Base-by-base conservation (phyloP, 2,888 invertebrate genomes). In the Nebria brevicollis region DNA sequence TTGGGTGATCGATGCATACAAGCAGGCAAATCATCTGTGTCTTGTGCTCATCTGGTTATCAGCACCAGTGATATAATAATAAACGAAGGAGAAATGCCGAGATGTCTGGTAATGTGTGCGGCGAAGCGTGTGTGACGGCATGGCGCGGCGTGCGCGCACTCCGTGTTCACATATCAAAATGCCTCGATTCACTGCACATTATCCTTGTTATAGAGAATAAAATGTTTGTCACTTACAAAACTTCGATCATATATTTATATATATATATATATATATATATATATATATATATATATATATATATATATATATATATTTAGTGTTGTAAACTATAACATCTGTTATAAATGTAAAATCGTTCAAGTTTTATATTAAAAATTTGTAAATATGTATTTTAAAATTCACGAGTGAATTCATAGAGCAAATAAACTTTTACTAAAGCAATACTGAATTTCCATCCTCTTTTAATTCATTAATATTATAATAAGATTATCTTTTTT, bases 181-280 rank as follows among this genome's bases (percentile, higher is more conserved):
- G 84, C 84, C 84, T 85, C 86, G 83, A 84, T 83, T 84, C 84
- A 84, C 83, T 85, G 85, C 83, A 84, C 86, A 86, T 85, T 85
- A 84, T 84, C 82, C 85, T 83, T 84, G 84, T 84, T 84, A 84
- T 82, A 82, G 82, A 77, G 76, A 82, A 82, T 82, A 84, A 83
- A 83, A 84, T 83, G 83, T 83, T 84, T 83, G 82, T 82, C 83
- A 78, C 82, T 82, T 15, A 70, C 34, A 54, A 54, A 11, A 54
- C 54, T 54, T 54, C 54, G 54, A 54, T 54, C 54, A 13, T 54
- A 54, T 54, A 54, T 54, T 3, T 54, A 54, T 54, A 54, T 54
- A 54, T 54, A 54, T 54, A 54, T 54, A 54, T 54, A 54, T 54
- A 54, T 54, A 54, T 54, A 54, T 54, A 54, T 54, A 54, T 54